phyloP scores from a whole-genome alignment of 2,797 vertebrate genomes.

The Cottoperca gobio region DNA sequence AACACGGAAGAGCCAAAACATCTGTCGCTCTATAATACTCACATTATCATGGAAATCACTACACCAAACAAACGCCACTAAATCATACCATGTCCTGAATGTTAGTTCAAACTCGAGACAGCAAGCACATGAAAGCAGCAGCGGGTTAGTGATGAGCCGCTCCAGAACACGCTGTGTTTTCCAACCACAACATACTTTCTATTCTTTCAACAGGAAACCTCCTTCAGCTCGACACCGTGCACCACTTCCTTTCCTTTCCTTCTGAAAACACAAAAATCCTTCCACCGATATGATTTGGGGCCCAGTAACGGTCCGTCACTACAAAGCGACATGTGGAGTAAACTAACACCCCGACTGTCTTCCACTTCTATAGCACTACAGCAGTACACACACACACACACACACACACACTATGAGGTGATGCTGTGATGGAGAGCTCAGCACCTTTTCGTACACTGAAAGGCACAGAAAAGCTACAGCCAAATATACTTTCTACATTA shows the following conservation, averaged over 20 bases:
- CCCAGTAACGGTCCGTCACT: background rate
- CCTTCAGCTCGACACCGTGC: background rate
- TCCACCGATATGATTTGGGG: constrained; percentile 9
- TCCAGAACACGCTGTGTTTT: background rate
- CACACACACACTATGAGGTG: background rate
- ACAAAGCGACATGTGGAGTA: background rate
- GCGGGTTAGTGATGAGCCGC: constrained; percentile 6
- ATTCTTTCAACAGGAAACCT: constrained; percentile 47
- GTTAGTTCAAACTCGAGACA: constrained; percentile 20
- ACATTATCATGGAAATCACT: background rate
- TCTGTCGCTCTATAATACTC: background rate
- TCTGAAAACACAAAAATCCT: constrained; percentile 15
- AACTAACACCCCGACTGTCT: background rate
- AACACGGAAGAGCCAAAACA: constrained; percentile 1
- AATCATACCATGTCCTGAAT: background rate
- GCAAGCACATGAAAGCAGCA: constrained; percentile 31
- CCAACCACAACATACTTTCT: constrained; percentile 39
- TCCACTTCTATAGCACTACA: background rate
- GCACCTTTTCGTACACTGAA: constrained; percentile 17
- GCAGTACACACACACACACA: background rate
- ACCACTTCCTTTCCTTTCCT: constrained; percentile 52
- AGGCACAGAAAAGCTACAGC: constrained; percentile 43
- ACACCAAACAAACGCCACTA: constrained; percentile 6
- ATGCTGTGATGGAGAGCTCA: background rate
- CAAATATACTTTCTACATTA: background rate